These are phyloP conservation scores for Amphimedon queenslandica DNA, from an alignment of 37 sponge, comb jelly and placozoan genomes.

Conservation along the genomic window DNA sequence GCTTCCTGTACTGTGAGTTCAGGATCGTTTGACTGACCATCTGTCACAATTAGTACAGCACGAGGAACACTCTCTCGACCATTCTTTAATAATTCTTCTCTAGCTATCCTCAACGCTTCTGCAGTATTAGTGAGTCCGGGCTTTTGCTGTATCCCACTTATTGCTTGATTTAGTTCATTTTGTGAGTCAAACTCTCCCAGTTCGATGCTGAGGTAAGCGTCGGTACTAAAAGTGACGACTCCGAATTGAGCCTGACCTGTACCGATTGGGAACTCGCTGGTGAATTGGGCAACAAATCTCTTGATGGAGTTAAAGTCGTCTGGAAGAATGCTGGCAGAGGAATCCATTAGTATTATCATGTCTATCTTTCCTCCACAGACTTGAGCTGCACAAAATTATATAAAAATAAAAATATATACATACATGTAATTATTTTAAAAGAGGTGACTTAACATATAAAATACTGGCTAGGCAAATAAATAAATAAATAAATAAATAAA, in stretches of 20 bases:
- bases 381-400: not conserved
- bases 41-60: constrained; percentile 14
- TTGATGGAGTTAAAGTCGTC: not conserved
- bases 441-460: too few species aligned
- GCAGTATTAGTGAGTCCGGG: constrained; percentile 14
- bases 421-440: too few species aligned
- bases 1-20: not conserved
- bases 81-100: not conserved
- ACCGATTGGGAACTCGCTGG: not conserved
- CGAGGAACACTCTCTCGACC: constrained; percentile 1
- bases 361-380: not conserved
- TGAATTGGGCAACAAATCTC: constrained; percentile 5
- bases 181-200: not conserved
- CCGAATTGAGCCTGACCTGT: not conserved
- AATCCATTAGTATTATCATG: not conserved
- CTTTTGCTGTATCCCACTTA: not conserved
- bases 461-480: too few species aligned
- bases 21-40: constrained; percentile 11
- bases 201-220: not conserved
- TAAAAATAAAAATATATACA: too few species aligned
- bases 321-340: constrained; percentile 1
- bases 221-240: constrained; percentile 2
- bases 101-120: constrained; percentile 9
- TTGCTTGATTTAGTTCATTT: not conserved
- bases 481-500: too few species aligned